Evolutionary conservation across 35 echinoderm and acorn worm species (phyloP), one percentile per base, ranked within the genome.

Genomic region (Amphiura filiformis): DNA sequence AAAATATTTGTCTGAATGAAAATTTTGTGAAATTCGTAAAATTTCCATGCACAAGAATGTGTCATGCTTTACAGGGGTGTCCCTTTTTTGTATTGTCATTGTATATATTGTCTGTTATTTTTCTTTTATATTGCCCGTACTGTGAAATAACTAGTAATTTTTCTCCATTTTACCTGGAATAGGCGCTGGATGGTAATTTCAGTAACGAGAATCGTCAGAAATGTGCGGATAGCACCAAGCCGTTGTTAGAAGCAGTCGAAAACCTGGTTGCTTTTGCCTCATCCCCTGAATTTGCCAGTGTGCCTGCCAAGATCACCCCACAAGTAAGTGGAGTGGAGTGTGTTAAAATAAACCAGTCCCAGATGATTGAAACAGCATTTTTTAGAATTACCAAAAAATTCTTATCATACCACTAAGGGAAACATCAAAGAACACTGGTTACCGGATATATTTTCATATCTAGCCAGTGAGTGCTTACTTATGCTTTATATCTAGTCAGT

Each of bases 141-240:
- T n/a, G n/a, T n/a, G n/a, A n/a, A n/a, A n/a, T n/a, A n/a, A n/a
- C n/a, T n/a, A n/a, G n/a, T n/a, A n/a, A n/a, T n/a, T n/a, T n/a
- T 38, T 75, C 36, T 35, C 80, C 31, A 31, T 31, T 75, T 92
- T 37, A 38, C 0, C 37, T 52, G 30, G 7, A 52, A 34, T 39
- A 98, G 95, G 95, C 90, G 31, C 78, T 98, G 37, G 95, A 98
- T 89, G 95, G 95, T 22, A 98, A 94, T 78, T 94, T 98, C 87
- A 94, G 80, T 39, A 92, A 98, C 76, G 89, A 84, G 32, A 98
- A 98, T 41, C 76, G 95, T 1, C 86, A 92, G 64, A 98, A 94
- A 31, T 98, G 95, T 78, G 95, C 84, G 13, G 92, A 87, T 11
- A 76, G 87, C 28, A 98, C 95, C 77, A 92, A 83, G 57, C 95